phyloP scores from a whole-genome alignment of 2,888 invertebrate genomes.

The Hoplodrina blanda region DNA sequence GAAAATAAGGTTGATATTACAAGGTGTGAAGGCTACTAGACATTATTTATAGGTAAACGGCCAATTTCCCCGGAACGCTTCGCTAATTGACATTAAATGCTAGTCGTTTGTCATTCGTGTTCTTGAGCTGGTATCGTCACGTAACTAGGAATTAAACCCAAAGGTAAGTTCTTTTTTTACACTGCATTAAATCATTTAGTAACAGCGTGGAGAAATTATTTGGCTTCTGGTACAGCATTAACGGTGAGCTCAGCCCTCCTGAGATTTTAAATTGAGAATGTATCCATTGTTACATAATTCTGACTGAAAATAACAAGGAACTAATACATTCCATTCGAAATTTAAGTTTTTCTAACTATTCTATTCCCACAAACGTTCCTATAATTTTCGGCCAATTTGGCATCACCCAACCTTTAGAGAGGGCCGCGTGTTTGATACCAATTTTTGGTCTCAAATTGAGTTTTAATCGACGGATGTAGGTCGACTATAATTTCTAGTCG shows the following conservation, averaged over 20 bases:
- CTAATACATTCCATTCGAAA: constrained; percentile 2
- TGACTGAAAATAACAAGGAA: not conserved
- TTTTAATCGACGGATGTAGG: constrained; percentile 84
- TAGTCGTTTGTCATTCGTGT: constrained; percentile 83
- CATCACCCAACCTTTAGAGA: constrained; percentile 65
- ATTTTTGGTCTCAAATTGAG: constrained; percentile 77
- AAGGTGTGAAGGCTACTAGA: constrained; percentile 56
- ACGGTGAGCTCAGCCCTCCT: not conserved
- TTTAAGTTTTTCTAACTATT: constrained; percentile 22
- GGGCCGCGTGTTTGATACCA: constrained; percentile 56
- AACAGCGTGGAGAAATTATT: constrained; percentile 4
- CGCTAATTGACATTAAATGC: constrained; percentile 86
- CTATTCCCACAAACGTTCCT: constrained; percentile 19
- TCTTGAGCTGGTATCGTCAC: constrained; percentile 73
- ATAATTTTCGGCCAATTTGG: constrained; percentile 68
- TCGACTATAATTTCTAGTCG: constrained; percentile 66
- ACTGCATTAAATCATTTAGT: constrained; percentile 45
- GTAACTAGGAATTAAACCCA: constrained; percentile 73
- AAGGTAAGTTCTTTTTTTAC: constrained; percentile 49
- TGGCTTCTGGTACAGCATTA: not conserved
- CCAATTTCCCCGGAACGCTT: constrained; percentile 73
- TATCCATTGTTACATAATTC: not conserved
- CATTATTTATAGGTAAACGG: constrained; percentile 75
- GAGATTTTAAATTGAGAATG: not conserved
- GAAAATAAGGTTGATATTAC: constrained; percentile 63